Conservation (phyloP, 2,888 invertebrate species). For the Hydriomena furcata region DNA sequence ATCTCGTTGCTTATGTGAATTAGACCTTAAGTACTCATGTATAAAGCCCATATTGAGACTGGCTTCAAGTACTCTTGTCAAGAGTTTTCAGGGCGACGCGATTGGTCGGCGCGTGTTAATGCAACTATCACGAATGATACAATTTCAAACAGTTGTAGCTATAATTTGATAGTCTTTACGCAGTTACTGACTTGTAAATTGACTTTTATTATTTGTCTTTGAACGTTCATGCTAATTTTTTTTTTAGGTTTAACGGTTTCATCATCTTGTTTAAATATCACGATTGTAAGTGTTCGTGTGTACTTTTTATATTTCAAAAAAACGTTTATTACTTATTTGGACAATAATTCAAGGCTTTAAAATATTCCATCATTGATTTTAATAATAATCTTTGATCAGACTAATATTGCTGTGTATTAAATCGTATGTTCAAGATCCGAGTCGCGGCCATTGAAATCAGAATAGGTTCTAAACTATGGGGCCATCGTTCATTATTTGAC, state of each 20-base stretch:
- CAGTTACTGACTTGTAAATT: constrained; percentile 70
- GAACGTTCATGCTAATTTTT: constrained; percentile 70
- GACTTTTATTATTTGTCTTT: constrained; percentile 76
- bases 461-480: constrained; percentile 57
- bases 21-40: constrained; percentile 48
- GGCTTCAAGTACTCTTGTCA: constrained; percentile 22
- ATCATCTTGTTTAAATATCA: constrained; percentile 73
- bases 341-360: constrained; percentile 43
- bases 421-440: constrained; percentile 48
- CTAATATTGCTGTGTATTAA: constrained; percentile 46
- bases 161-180: constrained; percentile 76
- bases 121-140: constrained; percentile 71
- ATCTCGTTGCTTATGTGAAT: constrained; percentile 45
- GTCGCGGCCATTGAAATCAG: constrained; percentile 55
- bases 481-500: constrained; percentile 75
- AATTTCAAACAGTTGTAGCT: constrained; percentile 76
- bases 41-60: constrained; percentile 51
- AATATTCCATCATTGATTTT: constrained; percentile 30
- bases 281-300: constrained; percentile 51
- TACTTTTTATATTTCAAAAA: constrained; percentile 47
- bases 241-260: constrained; percentile 78
- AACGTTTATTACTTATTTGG: constrained; percentile 43
- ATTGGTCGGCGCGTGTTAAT: constrained; percentile 74
- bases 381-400: constrained; percentile 36
- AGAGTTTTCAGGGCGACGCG: constrained; percentile 61